These are phyloP conservation scores for Hoplostethus mediterraneus DNA, from an alignment of 2,797 vertebrate species.

Conservation along the genomic window DNA sequence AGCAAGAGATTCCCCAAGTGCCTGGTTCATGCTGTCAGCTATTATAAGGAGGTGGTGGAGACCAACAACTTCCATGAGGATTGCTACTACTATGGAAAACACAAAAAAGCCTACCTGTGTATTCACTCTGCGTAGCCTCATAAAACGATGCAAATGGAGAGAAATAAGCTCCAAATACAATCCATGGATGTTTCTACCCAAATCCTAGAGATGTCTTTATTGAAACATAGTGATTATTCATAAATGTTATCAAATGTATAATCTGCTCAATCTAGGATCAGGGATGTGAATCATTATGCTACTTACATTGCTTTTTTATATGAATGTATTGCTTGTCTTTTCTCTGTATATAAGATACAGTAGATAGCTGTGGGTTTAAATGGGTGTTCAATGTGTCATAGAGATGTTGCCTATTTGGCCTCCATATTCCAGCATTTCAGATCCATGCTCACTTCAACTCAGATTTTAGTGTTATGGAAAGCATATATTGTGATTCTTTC, in stretches of 20 bases:
- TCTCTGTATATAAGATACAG: slow-evolving; percentile 2
- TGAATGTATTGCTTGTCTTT: slow-evolving; percentile 3
- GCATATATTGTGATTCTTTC: background rate
- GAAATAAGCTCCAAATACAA: slow-evolving; percentile 6
- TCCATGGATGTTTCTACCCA: slow-evolving; percentile 44
- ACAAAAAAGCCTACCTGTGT: slow-evolving; percentile 81
- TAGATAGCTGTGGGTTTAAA: background rate
- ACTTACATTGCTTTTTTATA: slow-evolving; percentile 19
- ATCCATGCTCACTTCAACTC: slow-evolving; percentile 37
- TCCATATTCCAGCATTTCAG: slow-evolving; percentile 3
- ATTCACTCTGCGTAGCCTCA: slow-evolving; percentile 82
- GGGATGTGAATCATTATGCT: slow-evolving; percentile 21
- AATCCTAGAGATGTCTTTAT: slow-evolving; percentile 33
- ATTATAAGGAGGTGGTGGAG: slow-evolving; percentile 84
- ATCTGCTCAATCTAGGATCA: slow-evolving; percentile 40
- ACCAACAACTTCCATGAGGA: slow-evolving; percentile 85
- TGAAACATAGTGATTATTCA: slow-evolving; percentile 32
- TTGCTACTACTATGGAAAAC: slow-evolving; percentile 82
- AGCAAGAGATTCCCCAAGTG: slow-evolving; percentile 77
- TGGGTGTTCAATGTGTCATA: no score
- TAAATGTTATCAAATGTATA: slow-evolving; percentile 33
- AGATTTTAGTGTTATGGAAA: slow-evolving; percentile 8
- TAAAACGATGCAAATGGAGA: background rate
- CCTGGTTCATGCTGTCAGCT: slow-evolving; percentile 85
- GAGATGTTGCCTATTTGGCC: background rate